Conservation (phyloP, 23 tunicate species). For the Phallusia fumigata region DNA sequence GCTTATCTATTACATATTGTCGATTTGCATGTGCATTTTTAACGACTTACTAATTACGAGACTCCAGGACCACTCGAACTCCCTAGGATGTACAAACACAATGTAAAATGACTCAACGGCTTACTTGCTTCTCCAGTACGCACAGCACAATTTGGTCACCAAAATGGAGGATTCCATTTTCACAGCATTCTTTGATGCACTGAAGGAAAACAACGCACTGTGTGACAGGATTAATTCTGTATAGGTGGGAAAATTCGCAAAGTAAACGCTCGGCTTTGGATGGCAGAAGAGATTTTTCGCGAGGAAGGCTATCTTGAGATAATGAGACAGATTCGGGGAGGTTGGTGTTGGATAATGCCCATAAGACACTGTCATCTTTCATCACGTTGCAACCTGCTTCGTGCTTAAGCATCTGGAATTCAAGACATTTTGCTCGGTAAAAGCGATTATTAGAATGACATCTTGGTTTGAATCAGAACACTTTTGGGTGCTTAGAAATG, state of each 20-base stretch:
- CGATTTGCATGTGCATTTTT: no score
- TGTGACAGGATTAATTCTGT: neutral
- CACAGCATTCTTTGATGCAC: neutral
- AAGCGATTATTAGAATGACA: no score
- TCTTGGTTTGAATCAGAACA: no score
- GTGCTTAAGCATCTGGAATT: neutral
- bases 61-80: no score
- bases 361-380: neutral
- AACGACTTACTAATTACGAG: no score
- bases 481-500: no score
- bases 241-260: neutral
- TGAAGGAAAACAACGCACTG: neutral
- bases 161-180: neutral
- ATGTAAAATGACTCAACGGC: neutral
- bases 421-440: no score
- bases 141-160: neutral
- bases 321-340: neutral
- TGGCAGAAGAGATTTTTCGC: neutral
- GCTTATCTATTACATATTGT: no score
- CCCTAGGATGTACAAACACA: no score
- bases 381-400: neutral
- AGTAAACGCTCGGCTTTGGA: neutral
- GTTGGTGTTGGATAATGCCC: neutral
- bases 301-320: neutral
- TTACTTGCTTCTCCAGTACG: neutral